Evolutionary conservation across 2,797 vertebrate species (phyloP), one percentile per base, ranked within the genome.

Genomic region (Gobio occitaniae): DNA sequence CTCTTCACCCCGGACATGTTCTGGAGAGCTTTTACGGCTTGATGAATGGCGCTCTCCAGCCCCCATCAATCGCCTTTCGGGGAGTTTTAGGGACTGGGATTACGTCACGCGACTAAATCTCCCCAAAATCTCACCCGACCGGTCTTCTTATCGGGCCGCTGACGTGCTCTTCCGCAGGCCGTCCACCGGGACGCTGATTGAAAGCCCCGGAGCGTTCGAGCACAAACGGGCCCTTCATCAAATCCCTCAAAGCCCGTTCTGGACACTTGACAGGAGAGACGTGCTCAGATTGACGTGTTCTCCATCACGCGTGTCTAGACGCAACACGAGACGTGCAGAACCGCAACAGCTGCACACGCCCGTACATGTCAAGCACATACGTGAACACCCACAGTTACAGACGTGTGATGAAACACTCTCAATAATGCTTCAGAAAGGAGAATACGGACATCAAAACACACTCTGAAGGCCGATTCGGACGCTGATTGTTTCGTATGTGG

Each of bases 241-340:
- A 74, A 47, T 47, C 47, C 75, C 65, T 44, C 52, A 17, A 25
- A 72, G 75, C 76, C 68, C 6, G 15, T 82, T 72, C 47, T 19
- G 82, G 25, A 83, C 16, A n/a, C 41, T 5, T 79, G 50, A 63
- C 32, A 70, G 71, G 59, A 52, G 80, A 69, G 81, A 71, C 66
- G 65, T 84, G 85, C 79, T 48, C 32, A n/a, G 36, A 76, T 68
- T 3, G 38, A 38, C 70, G 38, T 25, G 41, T 21, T 21, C 85
- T 86, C 87, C 76, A 84, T 82, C 84, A 80, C 72, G 72, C 80
- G 44, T 84, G 85, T 83, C 54, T 80, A 63, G 74, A 70, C 44
- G 59, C 12, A 70, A 63, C 59, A 74, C 13, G 71, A 32, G 78
- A 88, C 69, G 75, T 87, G 86, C 84, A 12, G 32, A 79, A 72